Conservation (phyloP, 2,888 invertebrate species). For the Noctuana brunneofusca region DNA sequence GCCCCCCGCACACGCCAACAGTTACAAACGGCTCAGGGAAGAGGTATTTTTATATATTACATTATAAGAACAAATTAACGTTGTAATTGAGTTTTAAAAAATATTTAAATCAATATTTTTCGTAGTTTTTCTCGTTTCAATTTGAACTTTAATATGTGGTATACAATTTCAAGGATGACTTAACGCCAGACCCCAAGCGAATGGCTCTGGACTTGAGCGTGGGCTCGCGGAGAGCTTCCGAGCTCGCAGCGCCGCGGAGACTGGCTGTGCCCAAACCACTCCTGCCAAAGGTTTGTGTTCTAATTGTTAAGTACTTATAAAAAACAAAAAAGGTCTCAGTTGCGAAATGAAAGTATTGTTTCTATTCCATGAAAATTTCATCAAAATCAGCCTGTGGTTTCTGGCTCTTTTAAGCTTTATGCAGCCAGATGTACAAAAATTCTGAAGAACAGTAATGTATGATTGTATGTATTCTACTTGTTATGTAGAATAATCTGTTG, state of each 20-base stretch:
- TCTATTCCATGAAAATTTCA: no score
- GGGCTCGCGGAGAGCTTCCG: conserved; percentile 24
- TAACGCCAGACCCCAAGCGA: conserved; percentile 55
- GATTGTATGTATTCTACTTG: no score
- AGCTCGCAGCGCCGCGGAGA: not conserved
- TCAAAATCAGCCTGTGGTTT: no score
- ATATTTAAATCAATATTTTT: no score
- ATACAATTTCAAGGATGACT: conserved; percentile 43
- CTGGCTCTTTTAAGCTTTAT: no score
- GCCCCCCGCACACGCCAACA: conserved; percentile 82
- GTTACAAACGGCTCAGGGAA: conserved; percentile 52
- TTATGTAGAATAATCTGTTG: not conserved
- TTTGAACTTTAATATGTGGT: not conserved
- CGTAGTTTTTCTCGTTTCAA: no score
- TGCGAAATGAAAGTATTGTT: no score
- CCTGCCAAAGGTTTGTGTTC: conserved; percentile 34
- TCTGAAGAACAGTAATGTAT: no score
- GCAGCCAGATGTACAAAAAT: no score
- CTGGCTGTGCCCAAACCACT: conserved; percentile 33
- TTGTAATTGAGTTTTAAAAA: not conserved
- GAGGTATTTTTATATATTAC: conserved; percentile 42
- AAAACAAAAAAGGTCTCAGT: no score
- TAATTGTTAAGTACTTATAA: no score
- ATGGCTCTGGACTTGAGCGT: conserved; percentile 61
- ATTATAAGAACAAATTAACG: not conserved